Evolutionary conservation across 2,797 vertebrate genomes (phyloP).

Genomic region (Erethizon dorsatum): DNA sequence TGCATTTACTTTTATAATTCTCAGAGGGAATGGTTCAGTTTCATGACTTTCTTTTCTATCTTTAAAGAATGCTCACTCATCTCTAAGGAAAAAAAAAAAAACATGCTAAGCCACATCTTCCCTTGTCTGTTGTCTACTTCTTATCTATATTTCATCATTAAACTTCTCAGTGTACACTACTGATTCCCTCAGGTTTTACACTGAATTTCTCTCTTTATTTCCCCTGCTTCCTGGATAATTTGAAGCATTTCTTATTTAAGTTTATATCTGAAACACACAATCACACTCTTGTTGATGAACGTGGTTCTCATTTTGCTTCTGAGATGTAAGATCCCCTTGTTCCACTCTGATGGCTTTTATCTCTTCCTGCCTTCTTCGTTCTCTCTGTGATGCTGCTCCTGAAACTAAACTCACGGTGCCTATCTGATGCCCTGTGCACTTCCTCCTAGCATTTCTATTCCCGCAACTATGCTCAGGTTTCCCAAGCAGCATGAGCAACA

Average conservation of each 20-base stretch:
- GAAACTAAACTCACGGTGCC: background rate
- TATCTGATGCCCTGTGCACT: rapidly evolving
- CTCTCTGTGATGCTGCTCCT: no score
- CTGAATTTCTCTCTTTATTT: background rate
- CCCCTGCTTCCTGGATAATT: background rate
- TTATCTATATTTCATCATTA: background rate
- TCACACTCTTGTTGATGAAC: background rate
- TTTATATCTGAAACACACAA: background rate
- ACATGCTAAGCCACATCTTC: background rate
- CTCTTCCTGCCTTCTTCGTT: background rate
- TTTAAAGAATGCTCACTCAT: background rate
- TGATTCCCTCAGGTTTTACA: background rate
- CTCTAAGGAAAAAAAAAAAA: no score
- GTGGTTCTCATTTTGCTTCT: background rate
- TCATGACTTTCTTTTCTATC: background rate
- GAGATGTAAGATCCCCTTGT: rapidly evolving
- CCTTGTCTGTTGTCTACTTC: background rate
- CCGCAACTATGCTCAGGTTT: background rate
- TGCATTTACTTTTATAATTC: background rate
- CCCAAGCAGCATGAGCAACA: background rate
- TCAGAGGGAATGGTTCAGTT: background rate
- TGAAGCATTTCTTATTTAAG: background rate
- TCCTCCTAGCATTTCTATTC: background rate
- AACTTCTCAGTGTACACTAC: background rate
- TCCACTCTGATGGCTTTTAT: background rate